These are phyloP conservation scores for Chloebia gouldiae DNA, from an alignment of 2,113 vertebrate genomes.

Conservation along the genomic window DNA sequence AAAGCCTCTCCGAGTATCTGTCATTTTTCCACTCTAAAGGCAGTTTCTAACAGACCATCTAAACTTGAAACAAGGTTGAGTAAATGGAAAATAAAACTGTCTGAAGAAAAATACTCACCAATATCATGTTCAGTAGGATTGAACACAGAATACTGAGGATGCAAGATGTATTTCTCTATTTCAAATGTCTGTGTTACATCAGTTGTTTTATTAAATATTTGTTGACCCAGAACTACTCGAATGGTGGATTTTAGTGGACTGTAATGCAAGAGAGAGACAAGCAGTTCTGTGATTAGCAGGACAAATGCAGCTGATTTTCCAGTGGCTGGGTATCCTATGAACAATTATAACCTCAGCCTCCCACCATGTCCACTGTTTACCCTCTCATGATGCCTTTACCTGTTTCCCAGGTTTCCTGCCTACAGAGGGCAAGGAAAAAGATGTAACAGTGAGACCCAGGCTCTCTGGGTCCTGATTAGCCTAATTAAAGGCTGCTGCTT, in stretches of 20 bases:
- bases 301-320: not conserved
- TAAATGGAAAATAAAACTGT: not conserved
- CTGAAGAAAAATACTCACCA: conserved; percentile 73
- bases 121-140: conserved; percentile 88
- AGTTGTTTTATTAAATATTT: conserved; percentile 83
- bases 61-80: not conserved
- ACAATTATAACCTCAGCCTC: not conserved
- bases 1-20: not conserved
- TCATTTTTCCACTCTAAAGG: not conserved
- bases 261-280: conserved; percentile 12
- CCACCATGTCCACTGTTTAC: not conserved
- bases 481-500: not conserved
- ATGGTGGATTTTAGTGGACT: conserved; percentile 82
- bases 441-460: not conserved
- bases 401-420: not conserved
- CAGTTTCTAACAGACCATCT: not conserved
- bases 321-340: not conserved
- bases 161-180: conserved; percentile 84
- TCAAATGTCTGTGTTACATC: conserved; percentile 80
- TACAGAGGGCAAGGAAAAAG: not conserved
- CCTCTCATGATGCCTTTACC: not conserved
- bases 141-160: conserved; percentile 83
- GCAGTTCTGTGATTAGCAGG: not conserved
- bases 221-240: conserved; percentile 90
- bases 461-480: not conserved